Percentiles rank a stretch among this genome's conserved stretches.
Evolutionary conservation across 2,113 vertebrate species (phyloP).

Genomic region (Setophaga coronata): DNA sequence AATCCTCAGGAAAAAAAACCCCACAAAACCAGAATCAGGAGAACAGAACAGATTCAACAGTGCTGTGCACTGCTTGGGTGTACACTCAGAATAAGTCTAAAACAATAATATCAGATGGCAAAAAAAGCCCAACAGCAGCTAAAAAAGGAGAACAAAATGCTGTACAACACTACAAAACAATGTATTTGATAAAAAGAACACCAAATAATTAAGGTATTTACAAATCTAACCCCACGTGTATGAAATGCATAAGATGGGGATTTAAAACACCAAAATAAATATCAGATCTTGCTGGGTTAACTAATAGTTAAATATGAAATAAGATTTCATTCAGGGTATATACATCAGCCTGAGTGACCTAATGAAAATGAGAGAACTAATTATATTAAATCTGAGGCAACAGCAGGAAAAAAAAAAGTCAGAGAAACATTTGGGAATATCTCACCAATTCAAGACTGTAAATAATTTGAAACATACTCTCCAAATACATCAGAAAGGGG

Average conservation of each 20-base stretch:
- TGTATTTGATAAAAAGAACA: slow-evolving; percentile 47
- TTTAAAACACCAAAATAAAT: slow-evolving; percentile 36
- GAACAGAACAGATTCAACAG: slow-evolving; percentile 57
- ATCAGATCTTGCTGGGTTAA: slow-evolving; percentile 37
- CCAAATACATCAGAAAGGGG: background rate
- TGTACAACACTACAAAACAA: slow-evolving; percentile 18
- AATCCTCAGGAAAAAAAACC: background rate
- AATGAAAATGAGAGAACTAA: slow-evolving; percentile 27
- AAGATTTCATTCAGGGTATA: slow-evolving; percentile 28
- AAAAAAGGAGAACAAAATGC: slow-evolving; percentile 57
- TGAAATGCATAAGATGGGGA: slow-evolving; percentile 34
- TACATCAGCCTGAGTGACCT: slow-evolving; percentile 16
- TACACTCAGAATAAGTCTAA: slow-evolving; percentile 50
- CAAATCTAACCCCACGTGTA: slow-evolving; percentile 39
- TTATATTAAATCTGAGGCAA: slow-evolving; percentile 26
- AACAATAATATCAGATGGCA: slow-evolving; percentile 55
- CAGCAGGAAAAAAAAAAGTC: background rate
- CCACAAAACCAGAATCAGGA: background rate
- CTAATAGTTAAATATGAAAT: slow-evolving; percentile 48
- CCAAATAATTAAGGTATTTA: slow-evolving; percentile 57
- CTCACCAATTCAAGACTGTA: slow-evolving; percentile 9
- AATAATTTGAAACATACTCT: slow-evolving; percentile 52
- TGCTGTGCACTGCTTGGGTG: background rate
- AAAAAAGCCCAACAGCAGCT: background rate
- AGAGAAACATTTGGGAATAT: slow-evolving; percentile 42